Percentiles rank a stretch among this genome's conserved stretches.
phyloP scores from a whole-genome alignment of 2,113 vertebrate species.

The Chionis minor region DNA sequence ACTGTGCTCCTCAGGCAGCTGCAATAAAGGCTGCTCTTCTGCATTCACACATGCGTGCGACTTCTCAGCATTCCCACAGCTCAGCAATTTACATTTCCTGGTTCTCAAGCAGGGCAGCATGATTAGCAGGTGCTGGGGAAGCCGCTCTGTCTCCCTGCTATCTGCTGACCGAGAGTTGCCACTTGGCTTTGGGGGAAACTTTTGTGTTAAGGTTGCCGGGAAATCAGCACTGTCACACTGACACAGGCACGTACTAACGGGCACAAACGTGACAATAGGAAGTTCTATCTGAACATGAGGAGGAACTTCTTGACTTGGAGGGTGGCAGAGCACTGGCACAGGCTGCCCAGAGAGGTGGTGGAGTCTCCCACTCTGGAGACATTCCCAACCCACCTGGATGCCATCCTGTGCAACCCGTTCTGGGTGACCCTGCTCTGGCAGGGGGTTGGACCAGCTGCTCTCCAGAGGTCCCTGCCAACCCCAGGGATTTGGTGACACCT shows the following conservation, averaged over 20 bases:
- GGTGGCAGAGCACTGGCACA: too few relatives aligned
- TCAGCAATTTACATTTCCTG: background rate
- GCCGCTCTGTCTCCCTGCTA: background rate
- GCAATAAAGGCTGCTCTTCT: background rate
- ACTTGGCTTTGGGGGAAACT: background rate
- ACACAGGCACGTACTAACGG: too few relatives aligned
- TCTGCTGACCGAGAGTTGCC: background rate
- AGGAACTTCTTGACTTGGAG: too few relatives aligned
- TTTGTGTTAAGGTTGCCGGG: background rate
- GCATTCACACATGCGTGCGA: background rate
- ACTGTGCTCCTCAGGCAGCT: background rate
- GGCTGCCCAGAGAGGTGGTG: too few relatives aligned
- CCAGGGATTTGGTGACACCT: background rate
- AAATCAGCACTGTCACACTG: background rate
- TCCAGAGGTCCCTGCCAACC: too few relatives aligned
- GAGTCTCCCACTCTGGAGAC: too few relatives aligned
- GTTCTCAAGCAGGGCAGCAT: background rate
- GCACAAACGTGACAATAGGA: too few relatives aligned
- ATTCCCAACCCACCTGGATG: too few relatives aligned
- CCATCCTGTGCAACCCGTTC: too few relatives aligned
- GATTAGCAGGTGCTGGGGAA: background rate
- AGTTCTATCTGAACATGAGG: too few relatives aligned
- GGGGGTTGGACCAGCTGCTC: too few relatives aligned
- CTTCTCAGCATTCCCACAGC: background rate
- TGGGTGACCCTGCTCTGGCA: too few relatives aligned